Evolutionary conservation across 2,888 invertebrate species (phyloP).

Genomic region (Campoplex capitator): DNA sequence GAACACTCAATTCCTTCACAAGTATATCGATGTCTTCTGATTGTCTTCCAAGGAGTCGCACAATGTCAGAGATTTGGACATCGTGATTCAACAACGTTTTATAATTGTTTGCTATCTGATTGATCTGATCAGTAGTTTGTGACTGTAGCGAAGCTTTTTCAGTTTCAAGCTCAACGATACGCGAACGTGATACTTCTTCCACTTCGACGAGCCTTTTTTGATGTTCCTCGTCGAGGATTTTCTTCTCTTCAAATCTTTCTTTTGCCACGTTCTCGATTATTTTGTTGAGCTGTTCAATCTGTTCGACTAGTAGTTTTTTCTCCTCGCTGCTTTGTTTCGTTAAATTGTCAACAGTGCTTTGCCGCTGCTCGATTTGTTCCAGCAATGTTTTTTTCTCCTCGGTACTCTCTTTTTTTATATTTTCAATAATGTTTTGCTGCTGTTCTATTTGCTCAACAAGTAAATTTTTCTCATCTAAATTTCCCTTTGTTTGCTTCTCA

Average conservation of each 20-base stretch:
- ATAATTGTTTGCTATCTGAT: conserved; percentile 5
- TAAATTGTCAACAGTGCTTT: background rate
- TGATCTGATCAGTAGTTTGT: background rate
- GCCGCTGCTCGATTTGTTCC: background rate
- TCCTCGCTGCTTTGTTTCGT: background rate
- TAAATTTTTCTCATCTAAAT: background rate
- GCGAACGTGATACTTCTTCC: background rate
- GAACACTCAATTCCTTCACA: background rate
- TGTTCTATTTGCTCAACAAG: background rate
- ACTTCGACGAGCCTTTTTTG: background rate
- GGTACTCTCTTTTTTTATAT: background rate
- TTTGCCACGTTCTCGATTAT: background rate
- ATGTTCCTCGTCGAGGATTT: background rate
- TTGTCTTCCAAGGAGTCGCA: conserved; percentile 85
- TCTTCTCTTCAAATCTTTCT: background rate
- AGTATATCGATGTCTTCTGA: conserved; percentile 71
- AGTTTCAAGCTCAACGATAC: conserved; percentile 62
- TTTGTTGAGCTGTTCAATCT: background rate
- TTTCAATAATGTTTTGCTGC: background rate
- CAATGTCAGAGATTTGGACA: conserved; percentile 85
- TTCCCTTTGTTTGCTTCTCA: background rate
- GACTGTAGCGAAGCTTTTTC: background rate
- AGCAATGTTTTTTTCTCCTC: background rate
- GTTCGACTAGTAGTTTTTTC: background rate
- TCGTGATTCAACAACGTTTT: conserved; percentile 86